phyloP scores from a whole-genome alignment of 2,888 invertebrate species.

The Cyclophora punctaria region DNA sequence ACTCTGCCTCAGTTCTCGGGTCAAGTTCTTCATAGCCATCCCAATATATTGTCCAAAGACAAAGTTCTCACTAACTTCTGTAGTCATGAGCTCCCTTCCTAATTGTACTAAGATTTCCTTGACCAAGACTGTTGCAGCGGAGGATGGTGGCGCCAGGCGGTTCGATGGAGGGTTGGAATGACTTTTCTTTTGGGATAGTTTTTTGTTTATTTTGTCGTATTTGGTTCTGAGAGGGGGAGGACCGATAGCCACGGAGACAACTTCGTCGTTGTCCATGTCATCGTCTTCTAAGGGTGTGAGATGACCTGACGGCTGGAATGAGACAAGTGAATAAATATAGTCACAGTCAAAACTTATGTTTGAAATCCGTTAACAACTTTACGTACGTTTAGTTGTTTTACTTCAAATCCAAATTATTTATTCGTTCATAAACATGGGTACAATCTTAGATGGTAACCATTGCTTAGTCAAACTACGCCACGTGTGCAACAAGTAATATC shows the following conservation, averaged over 20 bases:
- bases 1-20: constrained; percentile 36
- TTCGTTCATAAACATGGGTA: no score
- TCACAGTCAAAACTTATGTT: neutral
- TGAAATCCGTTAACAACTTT: neutral
- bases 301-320: constrained; percentile 54
- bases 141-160: constrained; percentile 10
- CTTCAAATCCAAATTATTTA: no score
- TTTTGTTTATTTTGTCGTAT: constrained; percentile 44
- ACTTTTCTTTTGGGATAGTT: constrained; percentile 12
- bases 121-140: constrained; percentile 34
- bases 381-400: no score
- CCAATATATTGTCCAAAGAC: constrained; percentile 65
- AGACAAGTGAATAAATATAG: neutral
- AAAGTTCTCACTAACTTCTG: constrained; percentile 59
- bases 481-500: no score
- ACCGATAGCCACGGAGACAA: constrained; percentile 60
- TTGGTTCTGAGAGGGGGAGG: constrained; percentile 54
- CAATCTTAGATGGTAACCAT: no score
- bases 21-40: constrained; percentile 52
- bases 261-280: constrained; percentile 62
- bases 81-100: constrained; percentile 48
- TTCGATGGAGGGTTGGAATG: constrained; percentile 13
- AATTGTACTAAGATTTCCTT: constrained; percentile 49
- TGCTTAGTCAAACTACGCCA: no score
- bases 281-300: constrained; percentile 56